Conservation (phyloP, 2,797 vertebrate genomes). For the Sternotherus odoratus region DNA sequence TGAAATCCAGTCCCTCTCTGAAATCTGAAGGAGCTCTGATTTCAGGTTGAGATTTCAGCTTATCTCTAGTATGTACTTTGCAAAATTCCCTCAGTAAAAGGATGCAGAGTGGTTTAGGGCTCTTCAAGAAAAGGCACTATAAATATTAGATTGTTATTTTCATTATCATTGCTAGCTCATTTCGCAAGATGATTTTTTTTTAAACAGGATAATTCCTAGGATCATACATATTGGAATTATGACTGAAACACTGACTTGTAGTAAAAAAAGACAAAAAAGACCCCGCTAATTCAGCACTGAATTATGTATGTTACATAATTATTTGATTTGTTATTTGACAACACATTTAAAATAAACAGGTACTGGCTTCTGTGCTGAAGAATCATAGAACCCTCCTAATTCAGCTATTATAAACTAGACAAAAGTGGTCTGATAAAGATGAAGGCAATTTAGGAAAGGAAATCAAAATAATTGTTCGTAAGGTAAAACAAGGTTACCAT, state of each 20-base stretch:
- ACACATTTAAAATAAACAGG: not conserved
- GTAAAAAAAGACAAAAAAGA: not conserved
- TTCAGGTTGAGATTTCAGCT: not conserved
- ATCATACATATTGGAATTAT: not conserved
- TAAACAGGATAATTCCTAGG: not conserved
- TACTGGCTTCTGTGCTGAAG: not conserved
- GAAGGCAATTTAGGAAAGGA: not conserved
- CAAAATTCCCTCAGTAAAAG: not conserved
- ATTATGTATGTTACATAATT: constrained; percentile 17
- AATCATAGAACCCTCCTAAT: not conserved
- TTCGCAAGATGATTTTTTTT: not conserved
- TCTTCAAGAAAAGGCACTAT: not conserved
- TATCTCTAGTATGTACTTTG: not conserved
- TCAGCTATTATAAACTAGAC: not conserved
- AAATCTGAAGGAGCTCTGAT: not conserved
- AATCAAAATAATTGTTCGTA: not conserved
- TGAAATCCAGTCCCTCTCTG: not conserved
- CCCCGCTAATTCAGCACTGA: not conserved
- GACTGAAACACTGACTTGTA: constrained; percentile 2
- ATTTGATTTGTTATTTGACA: not conserved
- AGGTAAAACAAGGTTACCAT: not conserved
- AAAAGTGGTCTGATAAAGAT: not conserved
- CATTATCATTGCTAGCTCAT: not conserved
- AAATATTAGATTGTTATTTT: not conserved
- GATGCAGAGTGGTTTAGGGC: not conserved